These are phyloP conservation scores for Cerastis leucographa DNA, from an alignment of 2,888 invertebrate species.

Conservation along the genomic window DNA sequence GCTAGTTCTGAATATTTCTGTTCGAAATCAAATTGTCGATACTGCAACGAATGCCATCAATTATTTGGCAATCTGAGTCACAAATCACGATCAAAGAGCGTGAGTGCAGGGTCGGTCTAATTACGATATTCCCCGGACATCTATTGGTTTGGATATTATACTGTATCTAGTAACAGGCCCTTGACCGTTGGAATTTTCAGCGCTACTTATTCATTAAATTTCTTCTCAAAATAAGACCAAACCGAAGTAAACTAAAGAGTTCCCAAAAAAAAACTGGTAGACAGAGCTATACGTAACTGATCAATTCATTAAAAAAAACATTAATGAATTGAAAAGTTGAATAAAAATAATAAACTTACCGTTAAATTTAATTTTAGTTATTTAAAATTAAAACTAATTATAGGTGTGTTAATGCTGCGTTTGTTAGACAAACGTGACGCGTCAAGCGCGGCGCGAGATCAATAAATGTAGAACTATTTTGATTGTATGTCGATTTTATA, in stretches of 20 bases:
- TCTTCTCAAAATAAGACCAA: not conserved
- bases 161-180: not conserved
- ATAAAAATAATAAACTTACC: conserved; percentile 56
- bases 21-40: conserved; percentile 9
- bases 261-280: not conserved
- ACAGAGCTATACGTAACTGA: conserved; percentile 9
- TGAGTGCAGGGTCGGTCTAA: conserved; percentile 10
- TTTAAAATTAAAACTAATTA: conserved; percentile 46
- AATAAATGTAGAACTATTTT: conserved; percentile 72
- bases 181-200: not conserved
- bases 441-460: conserved; percentile 70
- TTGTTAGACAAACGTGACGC: conserved; percentile 66
- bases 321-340: conserved; percentile 38
- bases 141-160: not conserved
- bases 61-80: conserved; percentile 16
- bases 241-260: not conserved
- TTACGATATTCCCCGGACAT: conserved; percentile 1
- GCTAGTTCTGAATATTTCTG: too few relatives aligned
- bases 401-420: conserved; percentile 59
- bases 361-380: too few relatives aligned
- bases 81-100: not conserved
- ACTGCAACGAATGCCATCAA: conserved; percentile 15
- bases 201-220: not conserved
- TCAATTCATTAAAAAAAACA: conserved; percentile 31
- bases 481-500: conserved; percentile 78